Percentiles rank a stretch among this genome's conserved stretches.
phyloP scores from a whole-genome alignment of 2,888 invertebrate species.

The Oscheius onirici region DNA sequence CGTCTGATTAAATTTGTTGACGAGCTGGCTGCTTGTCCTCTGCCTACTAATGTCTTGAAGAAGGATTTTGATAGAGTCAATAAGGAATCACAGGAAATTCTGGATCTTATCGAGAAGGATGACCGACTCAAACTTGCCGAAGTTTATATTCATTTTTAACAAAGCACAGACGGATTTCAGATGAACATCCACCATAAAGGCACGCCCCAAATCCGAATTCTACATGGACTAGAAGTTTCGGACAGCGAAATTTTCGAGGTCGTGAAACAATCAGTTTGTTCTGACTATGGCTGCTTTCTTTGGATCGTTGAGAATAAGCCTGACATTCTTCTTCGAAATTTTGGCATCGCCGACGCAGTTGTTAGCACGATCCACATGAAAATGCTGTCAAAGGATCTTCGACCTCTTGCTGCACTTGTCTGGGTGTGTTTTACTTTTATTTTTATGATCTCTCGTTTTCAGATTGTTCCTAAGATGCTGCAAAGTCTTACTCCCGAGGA shows the following conservation, averaged over 20 bases:
- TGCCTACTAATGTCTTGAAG: no score
- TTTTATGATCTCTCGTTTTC: not conserved
- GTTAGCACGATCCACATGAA: not conserved
- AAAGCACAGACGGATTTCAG: no score
- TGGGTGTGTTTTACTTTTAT: not conserved
- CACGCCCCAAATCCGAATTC: no score
- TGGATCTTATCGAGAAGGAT: no score
- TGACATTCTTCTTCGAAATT: not conserved
- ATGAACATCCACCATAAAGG: no score
- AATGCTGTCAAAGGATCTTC: conserved; percentile 1
- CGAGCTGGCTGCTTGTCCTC: no score
- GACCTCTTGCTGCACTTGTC: conserved; percentile 4
- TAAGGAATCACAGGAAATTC: no score
- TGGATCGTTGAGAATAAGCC: not conserved
- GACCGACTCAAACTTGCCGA: no score
- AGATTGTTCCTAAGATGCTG: conserved; percentile 9
- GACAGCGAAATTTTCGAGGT: not conserved
- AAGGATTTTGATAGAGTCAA: no score
- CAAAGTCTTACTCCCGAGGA: not conserved
- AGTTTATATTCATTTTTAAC: no score
- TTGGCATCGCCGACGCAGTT: not conserved
- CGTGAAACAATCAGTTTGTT: not conserved
- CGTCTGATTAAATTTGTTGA: no score
- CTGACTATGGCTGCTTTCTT: conserved; percentile 3
- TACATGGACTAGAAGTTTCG: no score